Base-by-base conservation (phyloP, 2,113 vertebrate genomes). In the Spermophilus dauricus region DNA sequence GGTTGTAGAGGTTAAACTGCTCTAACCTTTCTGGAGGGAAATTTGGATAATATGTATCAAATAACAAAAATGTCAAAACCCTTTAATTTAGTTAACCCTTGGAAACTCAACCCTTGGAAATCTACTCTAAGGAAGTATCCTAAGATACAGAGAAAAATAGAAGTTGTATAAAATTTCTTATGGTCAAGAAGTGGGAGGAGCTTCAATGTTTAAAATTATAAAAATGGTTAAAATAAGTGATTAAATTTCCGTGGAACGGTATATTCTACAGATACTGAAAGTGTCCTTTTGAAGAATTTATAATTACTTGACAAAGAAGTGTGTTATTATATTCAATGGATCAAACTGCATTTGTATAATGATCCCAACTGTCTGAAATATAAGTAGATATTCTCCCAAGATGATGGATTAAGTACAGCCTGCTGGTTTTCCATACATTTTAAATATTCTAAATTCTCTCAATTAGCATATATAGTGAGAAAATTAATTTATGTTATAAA, bases 381-480 rank as follows among this genome's bases (percentile, higher is more conserved):
- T 70, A 14, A 87, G 16, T 24, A 86, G 8, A 24, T 42, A 77
- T 39, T 87, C 69, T 45, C 11, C 4, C 8, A 56, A 80, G 24
- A 34, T 48, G 9, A 39, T 63, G 3, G 34, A 56, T 28, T 48
- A 56, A 84, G 63, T 4, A 34, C 4, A 84, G 2, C 1, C 30
- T 7, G 89, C 81, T 75, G 9, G 1, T 13, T 48, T 89, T 51
- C 34, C 42, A 45, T 77, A 26, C 2, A 24, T 13, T 58, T 89
- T 45, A 94, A 89, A 48, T 86, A 93, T 39, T 93, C 28, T 86
- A 56, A 94, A 16, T 94, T 83, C 4, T 84, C 6, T 53, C 16
- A 32, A 16, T 56, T 22, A 69, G 17, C 72, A 0, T 16, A 22
- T 26, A 56, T n/a, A 91, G 73, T 63, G 56, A 56, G 34, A 92